phyloP scores from a whole-genome alignment of 2,888 invertebrate species.

The Linnaemya vulpina region DNA sequence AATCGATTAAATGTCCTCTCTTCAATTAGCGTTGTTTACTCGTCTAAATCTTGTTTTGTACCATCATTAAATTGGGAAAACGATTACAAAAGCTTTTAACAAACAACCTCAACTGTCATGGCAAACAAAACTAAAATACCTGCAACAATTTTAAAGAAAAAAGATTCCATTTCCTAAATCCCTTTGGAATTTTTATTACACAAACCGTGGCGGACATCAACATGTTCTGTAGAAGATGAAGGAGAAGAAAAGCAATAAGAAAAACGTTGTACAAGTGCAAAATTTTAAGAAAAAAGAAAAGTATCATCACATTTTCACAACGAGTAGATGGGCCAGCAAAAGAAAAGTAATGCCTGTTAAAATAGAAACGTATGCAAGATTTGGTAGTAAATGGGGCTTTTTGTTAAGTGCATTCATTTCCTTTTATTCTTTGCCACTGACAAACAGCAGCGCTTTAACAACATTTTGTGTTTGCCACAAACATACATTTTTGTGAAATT shows the following conservation, averaged over 20 bases:
- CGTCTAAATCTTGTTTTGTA: slow-evolving; percentile 7
- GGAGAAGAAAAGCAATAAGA: background rate
- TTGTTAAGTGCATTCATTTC: background rate
- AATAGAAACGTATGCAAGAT: slow-evolving; percentile 50
- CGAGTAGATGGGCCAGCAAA: background rate
- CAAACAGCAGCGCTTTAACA: slow-evolving; percentile 54
- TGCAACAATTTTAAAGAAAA: slow-evolving; percentile 23
- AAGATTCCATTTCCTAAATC: slow-evolving; percentile 4
- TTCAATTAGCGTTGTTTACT: slow-evolving; percentile 3
- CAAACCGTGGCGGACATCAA: slow-evolving; percentile 28
- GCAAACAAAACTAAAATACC: slow-evolving; percentile 30
- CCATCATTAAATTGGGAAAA: slow-evolving; percentile 49
- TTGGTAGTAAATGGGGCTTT: slow-evolving; percentile 4
- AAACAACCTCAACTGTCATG: slow-evolving; percentile 20
- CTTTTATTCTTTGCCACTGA: slow-evolving; percentile 36
- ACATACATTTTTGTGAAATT: slow-evolving; percentile 52
- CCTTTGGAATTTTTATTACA: slow-evolving; percentile 64
- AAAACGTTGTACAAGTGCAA: slow-evolving; percentile 15
- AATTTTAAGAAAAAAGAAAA: background rate
- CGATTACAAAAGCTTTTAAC: background rate
- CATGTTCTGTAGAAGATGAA: background rate
- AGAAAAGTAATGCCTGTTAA: slow-evolving; percentile 6
- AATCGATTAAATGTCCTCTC: background rate
- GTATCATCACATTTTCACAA: background rate
- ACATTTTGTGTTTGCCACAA: slow-evolving; percentile 58